Conservation (phyloP, 1,140 invertebrate species). For the Propsilocerus akamusi region DNA sequence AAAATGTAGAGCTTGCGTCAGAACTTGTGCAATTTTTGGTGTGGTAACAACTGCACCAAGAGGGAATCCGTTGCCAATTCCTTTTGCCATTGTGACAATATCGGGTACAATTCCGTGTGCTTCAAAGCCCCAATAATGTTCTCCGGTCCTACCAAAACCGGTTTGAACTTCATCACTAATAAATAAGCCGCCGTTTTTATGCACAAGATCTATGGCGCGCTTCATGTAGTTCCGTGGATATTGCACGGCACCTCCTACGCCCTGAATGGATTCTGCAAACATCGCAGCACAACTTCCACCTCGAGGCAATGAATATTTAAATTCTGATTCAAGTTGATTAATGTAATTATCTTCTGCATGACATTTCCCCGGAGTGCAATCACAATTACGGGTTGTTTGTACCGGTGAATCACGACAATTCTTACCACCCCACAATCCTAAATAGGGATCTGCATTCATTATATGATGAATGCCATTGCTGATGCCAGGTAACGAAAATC, state of each 20-base stretch:
- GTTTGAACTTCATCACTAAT: conserved; percentile 93
- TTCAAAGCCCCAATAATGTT: conserved; percentile 91
- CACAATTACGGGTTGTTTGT: conserved; percentile 48
- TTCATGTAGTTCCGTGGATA: conserved; percentile 78
- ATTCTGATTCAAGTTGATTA: conserved; percentile 57
- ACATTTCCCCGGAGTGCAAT: conserved; percentile 43
- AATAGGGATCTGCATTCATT: conserved; percentile 81
- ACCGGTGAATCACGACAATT: conserved; percentile 74
- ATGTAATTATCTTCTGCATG: conserved; percentile 59
- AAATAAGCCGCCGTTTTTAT: conserved; percentile 65
- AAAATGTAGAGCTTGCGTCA: conserved; percentile 67
- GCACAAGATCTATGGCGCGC: conserved; percentile 60
- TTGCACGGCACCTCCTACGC: conserved; percentile 80
- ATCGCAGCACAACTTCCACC: conserved; percentile 68
- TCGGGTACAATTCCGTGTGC: conserved; percentile 72
- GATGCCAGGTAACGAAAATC: conserved; percentile 45
- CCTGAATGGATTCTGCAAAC: conserved; percentile 90
- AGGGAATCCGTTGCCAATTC: conserved; percentile 83
- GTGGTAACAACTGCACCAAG: conserved; percentile 87
- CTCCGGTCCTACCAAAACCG: conserved; percentile 86
- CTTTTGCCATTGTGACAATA: conserved; percentile 77
- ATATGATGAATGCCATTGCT: conserved; percentile 73
- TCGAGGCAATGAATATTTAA: conserved; percentile 53
- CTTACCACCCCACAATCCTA: conserved; percentile 73
- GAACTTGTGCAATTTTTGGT: conserved; percentile 54